A percentile compares a stretch with the other conserved stretches of the same genome.
Conservation (phyloP, 2,797 vertebrate species). For the Staurois parvus region DNA sequence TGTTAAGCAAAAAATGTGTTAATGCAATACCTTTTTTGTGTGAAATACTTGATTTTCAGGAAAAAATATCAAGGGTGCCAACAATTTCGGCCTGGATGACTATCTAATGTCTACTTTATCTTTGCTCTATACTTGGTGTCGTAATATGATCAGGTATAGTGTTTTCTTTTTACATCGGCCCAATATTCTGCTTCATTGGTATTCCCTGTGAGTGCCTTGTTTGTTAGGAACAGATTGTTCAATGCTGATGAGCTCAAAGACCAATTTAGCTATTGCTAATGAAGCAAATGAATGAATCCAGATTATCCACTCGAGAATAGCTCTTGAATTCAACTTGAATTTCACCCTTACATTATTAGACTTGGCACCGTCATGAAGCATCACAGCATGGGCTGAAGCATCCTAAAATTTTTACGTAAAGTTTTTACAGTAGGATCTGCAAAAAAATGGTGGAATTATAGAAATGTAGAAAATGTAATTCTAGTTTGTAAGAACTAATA, state of each 20-base stretch:
- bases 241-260: slow-evolving; percentile 60
- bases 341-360: slow-evolving; percentile 7
- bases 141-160: slow-evolving; percentile 5
- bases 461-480: too few relatives aligned
- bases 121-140: background rate
- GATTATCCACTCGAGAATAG: slow-evolving; percentile 58
- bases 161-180: slow-evolving; percentile 29
- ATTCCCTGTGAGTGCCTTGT: slow-evolving; percentile 46
- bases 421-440: too few relatives aligned
- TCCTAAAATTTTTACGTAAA: background rate
- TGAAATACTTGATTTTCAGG: too few relatives aligned
- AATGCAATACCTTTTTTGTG: too few relatives aligned
- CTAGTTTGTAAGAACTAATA: too few relatives aligned
- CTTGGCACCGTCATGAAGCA: background rate
- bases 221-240: slow-evolving; percentile 61
- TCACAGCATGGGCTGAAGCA: background rate
- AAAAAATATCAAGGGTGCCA: too few relatives aligned
- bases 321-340: slow-evolving; percentile 43
- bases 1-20: too few relatives aligned
- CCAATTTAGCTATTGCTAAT: slow-evolving; percentile 61
- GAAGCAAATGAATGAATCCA: slow-evolving; percentile 61
- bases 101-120: background rate
- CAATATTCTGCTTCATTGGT: slow-evolving; percentile 41
- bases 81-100: too few relatives aligned
- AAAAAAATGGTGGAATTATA: too few relatives aligned